phyloP scores from a whole-genome alignment of 1,140 invertebrate genomes.

The Trichogramma pretiosum region DNA sequence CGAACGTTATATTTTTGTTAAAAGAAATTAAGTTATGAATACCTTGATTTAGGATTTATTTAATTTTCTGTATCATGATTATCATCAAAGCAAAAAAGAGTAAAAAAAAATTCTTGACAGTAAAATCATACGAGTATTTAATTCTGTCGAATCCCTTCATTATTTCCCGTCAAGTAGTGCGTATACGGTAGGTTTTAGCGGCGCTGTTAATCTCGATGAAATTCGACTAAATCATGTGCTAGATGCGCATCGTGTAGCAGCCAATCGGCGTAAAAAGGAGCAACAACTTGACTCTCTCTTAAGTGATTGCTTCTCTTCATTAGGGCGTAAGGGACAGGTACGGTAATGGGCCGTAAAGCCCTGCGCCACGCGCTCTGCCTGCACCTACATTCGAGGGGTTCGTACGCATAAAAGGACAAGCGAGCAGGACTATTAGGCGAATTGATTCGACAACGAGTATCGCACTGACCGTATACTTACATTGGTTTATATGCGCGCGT shows the following conservation, averaged over 20 bases:
- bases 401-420: not conserved
- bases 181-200: too few species aligned
- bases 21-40: conserved; percentile 10
- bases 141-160: too few species aligned
- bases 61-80: conserved; percentile 13
- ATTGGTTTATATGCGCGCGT: too few species aligned
- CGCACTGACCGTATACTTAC: too few species aligned
- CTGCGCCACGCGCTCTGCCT: not conserved
- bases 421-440: conserved; percentile 36
- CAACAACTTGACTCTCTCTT: conserved; percentile 20
- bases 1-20: conserved; percentile 20
- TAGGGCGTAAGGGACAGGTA: conserved; percentile 38
- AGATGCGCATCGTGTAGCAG: not conserved
- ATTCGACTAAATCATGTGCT: too few species aligned
- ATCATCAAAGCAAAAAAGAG: conserved; percentile 8
- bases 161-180: too few species aligned
- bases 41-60: too few species aligned
- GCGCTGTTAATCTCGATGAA: too few species aligned
- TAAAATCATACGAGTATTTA: not conserved
- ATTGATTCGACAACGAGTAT: conserved; percentile 37
- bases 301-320: conserved; percentile 44
- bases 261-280: conserved; percentile 8
- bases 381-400: conserved; percentile 3
- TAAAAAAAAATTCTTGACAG: conserved; percentile 9
- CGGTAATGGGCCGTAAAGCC: conserved; percentile 39